Evolutionary conservation across 2,113 vertebrate genomes (phyloP), one percentile per base, ranked within the genome.

Genomic region (Parus major): DNA sequence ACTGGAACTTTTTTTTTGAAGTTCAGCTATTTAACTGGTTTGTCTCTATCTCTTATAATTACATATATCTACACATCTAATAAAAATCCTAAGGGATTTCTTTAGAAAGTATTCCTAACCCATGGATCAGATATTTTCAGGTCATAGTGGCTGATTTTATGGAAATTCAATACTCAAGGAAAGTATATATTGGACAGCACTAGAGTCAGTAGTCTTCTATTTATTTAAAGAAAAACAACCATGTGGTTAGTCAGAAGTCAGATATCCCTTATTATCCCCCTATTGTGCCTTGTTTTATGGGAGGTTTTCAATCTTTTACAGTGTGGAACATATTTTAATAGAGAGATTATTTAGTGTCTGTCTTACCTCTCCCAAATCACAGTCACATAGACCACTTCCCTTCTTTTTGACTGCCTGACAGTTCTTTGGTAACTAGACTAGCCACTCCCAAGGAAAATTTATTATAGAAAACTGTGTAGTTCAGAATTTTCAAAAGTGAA

Each of bases 181-280:
- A 91, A 86, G 46, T 92, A 59, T 86, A 63, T 64, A 42, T 90
- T 95, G 71, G 76, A 86, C 63, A 88, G 50, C 36, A 66, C n/a
- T 80, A 39, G 25, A 90, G 14, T 21, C 35, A 72, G 36, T 92
- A 80, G 19, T 82, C 36, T 88, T 87, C 41, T 82, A 72, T 65
- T 86, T 88, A 64, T 86, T 93, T 92, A 70, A 95, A 81, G 55
- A 50, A 94, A 93, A 93, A 64, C 18, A 85, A 42, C 14, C 11
- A 2, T 70, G 68, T 93, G 76, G 82, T 86, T 86, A 90, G 78
- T 80, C 14, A 10, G 35, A 88, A 88, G 76, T 57, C 68, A n/a
- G 29, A 73, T 86, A 70, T 56, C 12, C 72, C 35, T 44, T 66
- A 73, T 71, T 50, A 61, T 78, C 29, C 18, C 23, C 3, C 9